These are phyloP conservation scores for Alexandromys fortis DNA, from an alignment of 2,113 vertebrate species.

Conservation along the genomic window DNA sequence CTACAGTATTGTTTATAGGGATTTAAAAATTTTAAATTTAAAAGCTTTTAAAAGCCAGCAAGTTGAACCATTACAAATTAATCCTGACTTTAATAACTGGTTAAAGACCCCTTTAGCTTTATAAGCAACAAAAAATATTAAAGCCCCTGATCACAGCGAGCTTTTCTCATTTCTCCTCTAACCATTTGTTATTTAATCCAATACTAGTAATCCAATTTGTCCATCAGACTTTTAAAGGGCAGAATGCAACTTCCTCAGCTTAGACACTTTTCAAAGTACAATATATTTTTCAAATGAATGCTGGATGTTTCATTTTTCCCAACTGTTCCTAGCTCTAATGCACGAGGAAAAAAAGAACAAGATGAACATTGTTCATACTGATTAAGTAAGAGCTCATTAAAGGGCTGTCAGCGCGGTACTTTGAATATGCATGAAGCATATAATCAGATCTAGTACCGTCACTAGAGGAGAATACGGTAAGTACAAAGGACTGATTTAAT, in stretches of 20 bases:
- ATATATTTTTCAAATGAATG: constrained; percentile 95
- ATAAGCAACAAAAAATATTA: constrained; percentile 91
- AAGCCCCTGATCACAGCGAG: constrained; percentile 95
- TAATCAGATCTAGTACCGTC: constrained; percentile 95
- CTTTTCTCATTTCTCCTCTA: constrained; percentile 96
- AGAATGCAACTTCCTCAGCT: constrained; percentile 93
- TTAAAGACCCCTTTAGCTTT: constrained; percentile 95
- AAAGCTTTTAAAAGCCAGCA: constrained; percentile 93
- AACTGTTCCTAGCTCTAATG: constrained; percentile 92
- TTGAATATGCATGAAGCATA: constrained; percentile 99
- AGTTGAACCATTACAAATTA: constrained; percentile 98
- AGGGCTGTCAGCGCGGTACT: constrained; percentile 94
- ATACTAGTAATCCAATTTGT: constrained; percentile 99
- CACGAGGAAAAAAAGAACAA: constrained; percentile 93
- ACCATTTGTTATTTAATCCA: constrained; percentile 99
- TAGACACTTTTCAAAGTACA: constrained; percentile 94
- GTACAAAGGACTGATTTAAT: constrained; percentile 99
- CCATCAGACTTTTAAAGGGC: constrained; percentile 96
- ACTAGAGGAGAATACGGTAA: constrained; percentile 93
- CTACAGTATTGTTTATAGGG: constrained; percentile 84
- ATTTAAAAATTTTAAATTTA: constrained; percentile 83
- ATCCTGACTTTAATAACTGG: constrained; percentile 99
- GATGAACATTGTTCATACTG: constrained; percentile 98
- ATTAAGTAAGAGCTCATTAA: constrained; percentile 99
- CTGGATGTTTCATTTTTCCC: constrained; percentile 91